Evolutionary conservation across 2,113 vertebrate species (phyloP), one percentile per base, ranked within the genome.

Genomic region (Mungos mungo): DNA sequence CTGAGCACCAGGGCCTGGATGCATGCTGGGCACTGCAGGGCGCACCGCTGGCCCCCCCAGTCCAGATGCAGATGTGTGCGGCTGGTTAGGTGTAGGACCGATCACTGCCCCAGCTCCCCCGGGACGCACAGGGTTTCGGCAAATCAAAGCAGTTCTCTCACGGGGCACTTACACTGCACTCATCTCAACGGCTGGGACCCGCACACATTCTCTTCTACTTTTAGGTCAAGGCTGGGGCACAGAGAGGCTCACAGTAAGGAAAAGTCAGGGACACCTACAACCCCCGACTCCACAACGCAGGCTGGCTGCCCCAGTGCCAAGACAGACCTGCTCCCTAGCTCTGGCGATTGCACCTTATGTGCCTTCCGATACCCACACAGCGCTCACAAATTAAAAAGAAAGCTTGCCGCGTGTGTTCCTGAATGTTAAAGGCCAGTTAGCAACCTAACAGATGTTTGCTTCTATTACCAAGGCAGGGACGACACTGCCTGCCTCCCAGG

Each of bases 31-130:
- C 35, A 14, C 38, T 92, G 23, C 13, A 9, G 23, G 27, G 23
- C 15, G 27, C 19, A 47, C 3, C 72, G 31, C 66, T 4, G 35
- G n/a, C 77, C 38, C 21, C 27, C 5, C 5, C n/a, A 21, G 35
- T n/a, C 27, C 4, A 47, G 12, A 19, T 3, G 9, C 2, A 19
- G 35, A 45, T n/a, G 19, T 7, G 16, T 31, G 18, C 2, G n/a
- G 63, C 19, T 69, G 33, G 35, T 13, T 72, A 74, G 19, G 3
- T 19, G 4, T 41, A 41, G 25, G 63, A 71, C 31, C 65, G 87
- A 86, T 33, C 47, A 23, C 35, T 60, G 35, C 81, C 25, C 60
- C 25, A 23, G 69, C 33, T n/a, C 68, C 41, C 69, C 19, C 74
- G 35, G 60, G 38, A n/a, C 7, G n/a, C 63, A 29, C 71, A 69